Percentiles rank a stretch among this genome's conserved stretches.
These are phyloP conservation scores for Pelusios castaneus DNA, from an alignment of 2,113 vertebrate species.

Conservation along the genomic window DNA sequence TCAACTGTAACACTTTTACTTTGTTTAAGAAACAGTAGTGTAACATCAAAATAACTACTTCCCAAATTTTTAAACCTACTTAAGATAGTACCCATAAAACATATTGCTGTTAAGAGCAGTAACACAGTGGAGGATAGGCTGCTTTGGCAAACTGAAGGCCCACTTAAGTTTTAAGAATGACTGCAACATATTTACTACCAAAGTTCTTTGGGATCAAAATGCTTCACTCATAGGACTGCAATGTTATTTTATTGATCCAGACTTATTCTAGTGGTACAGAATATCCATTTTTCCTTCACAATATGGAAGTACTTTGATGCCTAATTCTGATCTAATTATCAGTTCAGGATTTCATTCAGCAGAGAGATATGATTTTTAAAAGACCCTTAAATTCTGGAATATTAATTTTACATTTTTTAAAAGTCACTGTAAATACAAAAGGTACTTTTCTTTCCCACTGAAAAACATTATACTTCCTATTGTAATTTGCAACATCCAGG, in stretches of 20 bases:
- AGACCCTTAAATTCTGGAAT: not conserved
- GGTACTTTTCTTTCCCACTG: not conserved
- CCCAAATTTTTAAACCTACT: slow-evolving; percentile 3
- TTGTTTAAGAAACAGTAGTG: not conserved
- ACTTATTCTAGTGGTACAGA: not conserved
- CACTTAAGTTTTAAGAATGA: not conserved
- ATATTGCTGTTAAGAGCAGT: not conserved
- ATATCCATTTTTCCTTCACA: not conserved
- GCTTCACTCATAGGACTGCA: not conserved
- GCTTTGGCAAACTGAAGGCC: slow-evolving; percentile 13
- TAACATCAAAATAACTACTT: slow-evolving; percentile 17
- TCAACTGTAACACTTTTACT: slow-evolving; percentile 17
- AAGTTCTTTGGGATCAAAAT: not conserved
- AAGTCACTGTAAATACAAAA: not conserved
- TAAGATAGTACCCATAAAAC: slow-evolving; percentile 38
- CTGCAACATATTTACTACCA: not conserved
- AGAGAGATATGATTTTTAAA: not conserved
- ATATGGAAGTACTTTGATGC: not conserved
- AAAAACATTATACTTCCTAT: not conserved
- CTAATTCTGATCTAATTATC: not conserved
- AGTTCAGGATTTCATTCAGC: not conserved
- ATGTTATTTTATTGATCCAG: not conserved
- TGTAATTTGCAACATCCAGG: not conserved
- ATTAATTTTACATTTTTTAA: not conserved
- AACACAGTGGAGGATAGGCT: slow-evolving; percentile 8